Base-by-base conservation (phyloP, 2,888 invertebrate species). In the Drosophila infuscata region DNA sequence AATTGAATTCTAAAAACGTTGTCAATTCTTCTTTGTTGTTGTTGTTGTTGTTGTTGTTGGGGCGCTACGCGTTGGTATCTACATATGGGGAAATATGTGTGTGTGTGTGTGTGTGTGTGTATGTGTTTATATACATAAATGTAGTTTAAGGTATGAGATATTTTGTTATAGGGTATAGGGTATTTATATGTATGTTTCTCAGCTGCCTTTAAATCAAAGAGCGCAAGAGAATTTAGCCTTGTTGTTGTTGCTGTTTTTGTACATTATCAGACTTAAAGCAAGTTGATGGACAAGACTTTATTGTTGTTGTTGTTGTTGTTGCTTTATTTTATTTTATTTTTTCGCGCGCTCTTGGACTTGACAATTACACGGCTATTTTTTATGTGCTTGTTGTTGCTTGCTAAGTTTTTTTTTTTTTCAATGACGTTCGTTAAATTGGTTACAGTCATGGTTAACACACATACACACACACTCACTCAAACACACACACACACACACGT, bases 1-100 rank as follows among this genome's bases (percentile, higher is more conserved):
- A 91, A 90, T 90, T 92, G 90, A 89, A 91, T 92, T 92, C 91
- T 83, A 89, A 91, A 91, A 89, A 76, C 91, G 91, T 90, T 88
- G 82, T 79, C 90, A 70, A 73, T 88, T 79, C 82, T 74, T 75
- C 58, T 57, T 75, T 62, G 33, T 29, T 71, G 51, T 54, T 63
- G 58, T 54, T 81, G 63, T 38, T 54, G 35, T 64, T 60, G 73
- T 48, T 75, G 70, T 78, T 63, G 58, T 57, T 81, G 63, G 59
- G 74, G 51, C 53, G 76, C 88, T 90, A 90, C 87, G 89, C 89
- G 73, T 90, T 75, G 86, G 86, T 79, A 90, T 90, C 85, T 71
- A 66, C 66, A 76, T 79, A 79, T 51, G 54, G 48, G 41, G 43
- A 57, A 36, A 25, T 25, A 15, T 25, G 15, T 25, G 15, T 46